Conservation (phyloP, 2,113 vertebrate species). For the Machaerirhynchus nigripectus region DNA sequence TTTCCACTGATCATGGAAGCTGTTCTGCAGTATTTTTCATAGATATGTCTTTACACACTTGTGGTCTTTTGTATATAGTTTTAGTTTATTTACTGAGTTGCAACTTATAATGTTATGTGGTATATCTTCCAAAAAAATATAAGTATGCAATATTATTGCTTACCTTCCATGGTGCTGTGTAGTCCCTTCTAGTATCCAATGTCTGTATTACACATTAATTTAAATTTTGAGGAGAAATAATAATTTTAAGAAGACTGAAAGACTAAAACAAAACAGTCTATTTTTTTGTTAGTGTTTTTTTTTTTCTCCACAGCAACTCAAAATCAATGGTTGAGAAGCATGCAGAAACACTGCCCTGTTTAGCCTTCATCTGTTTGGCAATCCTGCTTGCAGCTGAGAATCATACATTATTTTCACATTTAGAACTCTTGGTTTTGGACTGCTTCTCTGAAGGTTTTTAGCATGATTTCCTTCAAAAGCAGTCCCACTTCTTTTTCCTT, state of each 20-base stretch:
- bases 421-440: not conserved
- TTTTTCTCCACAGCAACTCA: not conserved
- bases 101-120: not conserved
- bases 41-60: not conserved
- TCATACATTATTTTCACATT: not conserved
- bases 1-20: not conserved
- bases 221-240: not conserved
- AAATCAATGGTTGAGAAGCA: not conserved
- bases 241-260: not conserved
- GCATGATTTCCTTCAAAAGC: not conserved
- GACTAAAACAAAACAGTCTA: not conserved
- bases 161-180: not conserved
- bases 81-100: not conserved
- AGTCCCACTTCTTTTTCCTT: not conserved
- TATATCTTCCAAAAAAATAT: not conserved
- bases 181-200: not conserved
- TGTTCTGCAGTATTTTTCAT: not conserved
- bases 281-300: not conserved
- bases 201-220: not conserved
- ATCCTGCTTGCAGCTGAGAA: not conserved
- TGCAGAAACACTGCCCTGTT: not conserved
- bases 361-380: not conserved
- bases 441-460: not conserved
- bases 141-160: not conserved
- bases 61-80: not conserved